Base-by-base conservation (phyloP, 2,888 invertebrate genomes). In the Drosophila diplacantha region DNA sequence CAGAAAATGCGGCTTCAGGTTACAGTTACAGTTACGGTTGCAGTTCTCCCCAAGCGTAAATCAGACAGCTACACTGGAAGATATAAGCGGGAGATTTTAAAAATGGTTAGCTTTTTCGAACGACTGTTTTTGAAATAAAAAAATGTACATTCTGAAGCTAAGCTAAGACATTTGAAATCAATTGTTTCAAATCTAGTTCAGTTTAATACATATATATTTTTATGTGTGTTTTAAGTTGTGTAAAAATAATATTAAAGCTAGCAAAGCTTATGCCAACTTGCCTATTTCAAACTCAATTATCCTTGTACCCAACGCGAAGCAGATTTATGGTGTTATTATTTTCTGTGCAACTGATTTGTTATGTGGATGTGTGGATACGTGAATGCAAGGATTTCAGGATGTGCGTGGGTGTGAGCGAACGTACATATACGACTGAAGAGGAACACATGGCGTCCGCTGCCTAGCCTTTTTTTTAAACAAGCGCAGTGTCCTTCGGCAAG, bases 401-500 rank as follows among this genome's bases (percentile, higher is more conserved):
- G 41, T 66, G 58, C 44, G 59, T 56, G 68, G 39, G 54, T 46
- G 68, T 39, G 54, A 59, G 53, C 32, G 24, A 34, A 51, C 34
- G n/a, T 52, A n/a, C 35, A 47, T 58, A 56, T 75, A 77, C 20
- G 71, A 43, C 35, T 77, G 46, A 83, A 83, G 83, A 77, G 78
- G 73, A 75, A 73, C 75, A 81, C 73, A 72, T 63, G 58, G 68
- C 73, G 72, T 68, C 74, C 74, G 71, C 46, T 66, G 69, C 58
- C 52, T 34, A 58, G 58, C 59, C 44, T 31, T 58, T 35, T 43
- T 52, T 58, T 61, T 54, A 68, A 46, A 63, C 72, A 52, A 60
- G 71, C 71, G 62, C 75, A 62, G 60, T 73, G 75, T 79, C 81
- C 78, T 79, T 79, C 81, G 75, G 50, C 75, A 68, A 78, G 73